Evolutionary conservation across 2,888 invertebrate genomes (phyloP).

Genomic region (Horisme vitalbata): DNA sequence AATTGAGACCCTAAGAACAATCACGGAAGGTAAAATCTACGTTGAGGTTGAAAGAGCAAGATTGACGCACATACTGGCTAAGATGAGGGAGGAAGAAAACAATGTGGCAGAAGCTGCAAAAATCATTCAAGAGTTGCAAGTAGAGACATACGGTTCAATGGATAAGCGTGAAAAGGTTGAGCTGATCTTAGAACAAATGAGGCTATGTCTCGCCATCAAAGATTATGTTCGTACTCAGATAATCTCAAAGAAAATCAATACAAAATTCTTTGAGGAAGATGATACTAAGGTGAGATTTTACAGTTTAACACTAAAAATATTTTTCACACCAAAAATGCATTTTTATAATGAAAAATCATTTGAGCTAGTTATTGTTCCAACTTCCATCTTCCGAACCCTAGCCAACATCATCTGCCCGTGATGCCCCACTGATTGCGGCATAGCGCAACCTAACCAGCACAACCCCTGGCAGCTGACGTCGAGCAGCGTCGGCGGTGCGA

Average conservation of each 20-base stretch:
- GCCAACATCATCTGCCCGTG: too few species aligned
- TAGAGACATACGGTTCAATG: conserved; percentile 99
- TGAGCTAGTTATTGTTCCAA: too few species aligned
- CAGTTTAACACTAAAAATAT: too few species aligned
- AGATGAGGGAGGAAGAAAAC: conserved; percentile 92
- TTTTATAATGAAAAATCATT: too few species aligned
- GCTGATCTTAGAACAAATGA: conserved; percentile 98
- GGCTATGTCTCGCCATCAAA: conserved; percentile 96
- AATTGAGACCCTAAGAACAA: conserved; percentile 96
- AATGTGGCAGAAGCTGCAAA: conserved; percentile 95
- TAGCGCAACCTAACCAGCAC: too few species aligned
- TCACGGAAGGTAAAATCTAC: conserved; percentile 99
- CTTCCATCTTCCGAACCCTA: too few species aligned
- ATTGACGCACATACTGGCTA: conserved; percentile 94
- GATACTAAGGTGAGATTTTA: conserved; percentile 79
- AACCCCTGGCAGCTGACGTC: too few species aligned
- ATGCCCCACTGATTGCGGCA: too few species aligned
- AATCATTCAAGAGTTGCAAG: conserved; percentile 96
- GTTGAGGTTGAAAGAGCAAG: conserved; percentile 99
- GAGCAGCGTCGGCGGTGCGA: too few species aligned
- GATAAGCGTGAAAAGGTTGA: conserved; percentile 98
- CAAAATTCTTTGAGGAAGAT: conserved; percentile 97
- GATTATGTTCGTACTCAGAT: conserved; percentile 99
- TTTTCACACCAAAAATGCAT: too few species aligned
- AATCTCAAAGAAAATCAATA: conserved; percentile 98